Evolutionary conservation across 2,888 invertebrate genomes (phyloP), one percentile per base, ranked within the genome.

Genomic region (Chrysolina oricalcia): DNA sequence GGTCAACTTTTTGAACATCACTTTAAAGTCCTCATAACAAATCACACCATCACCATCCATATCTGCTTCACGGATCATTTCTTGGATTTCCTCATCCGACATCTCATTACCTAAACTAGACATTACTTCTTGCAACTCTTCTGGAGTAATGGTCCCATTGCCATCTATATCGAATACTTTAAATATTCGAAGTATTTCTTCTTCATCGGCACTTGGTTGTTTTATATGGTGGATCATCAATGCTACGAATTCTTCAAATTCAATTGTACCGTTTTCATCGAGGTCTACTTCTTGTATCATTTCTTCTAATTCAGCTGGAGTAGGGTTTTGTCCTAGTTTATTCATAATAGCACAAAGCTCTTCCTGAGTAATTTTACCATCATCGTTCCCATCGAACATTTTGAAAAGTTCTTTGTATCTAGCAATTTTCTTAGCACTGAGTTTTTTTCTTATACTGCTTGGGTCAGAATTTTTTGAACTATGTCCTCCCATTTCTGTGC

Each of bases 221-320:
- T 66, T 23, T 17, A 19, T 15, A 5, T 66, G 43, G 8, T n/a
- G n/a, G 6, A 35, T 27, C 50, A 67, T 67, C 67, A 67, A 27
- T 8, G 35, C 15, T 40, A 53, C 13, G 35, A 67, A 67, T 67
- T 67, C 67, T 9, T 67, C 50, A 21, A 67, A 53, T 19, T 67
- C 50, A 13, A 67, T 15, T 15, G 50, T 11, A 2, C 67, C 67
- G 19, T 40, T 67, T 17, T 53, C 13, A 67, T 67, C 53, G 0
- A 35, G 9, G 27, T 67, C 67, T 17, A 23, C 67, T n/a, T 21
- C 40, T 53, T 11, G 8, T 1, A 67, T 53, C 53, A 67, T 67
- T 10, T 50, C 15, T 11, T 67, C 13, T n/a, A 68, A 17, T 53
- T 56, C 68, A 6, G 23, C n/a, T 8, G 53, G 13, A 15, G 68